phyloP scores from a whole-genome alignment of 92 coral and sea anemone genomes.

The Anthopleura xanthogrammica region DNA sequence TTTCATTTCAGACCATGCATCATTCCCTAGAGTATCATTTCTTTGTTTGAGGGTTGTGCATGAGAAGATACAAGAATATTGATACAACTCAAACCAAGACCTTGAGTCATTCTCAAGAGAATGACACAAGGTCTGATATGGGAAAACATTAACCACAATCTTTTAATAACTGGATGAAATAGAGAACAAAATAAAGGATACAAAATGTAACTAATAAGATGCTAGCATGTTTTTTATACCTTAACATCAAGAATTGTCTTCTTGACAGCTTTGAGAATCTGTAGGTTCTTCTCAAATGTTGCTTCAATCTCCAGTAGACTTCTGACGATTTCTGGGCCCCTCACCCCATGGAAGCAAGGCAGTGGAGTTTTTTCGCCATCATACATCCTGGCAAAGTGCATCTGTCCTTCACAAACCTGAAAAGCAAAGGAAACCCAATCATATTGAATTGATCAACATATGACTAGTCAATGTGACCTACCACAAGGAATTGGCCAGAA shows the following conservation, averaged over 20 bases:
- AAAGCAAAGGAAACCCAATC: not conserved
- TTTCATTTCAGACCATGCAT: too few relatives aligned
- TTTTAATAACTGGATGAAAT: too few relatives aligned
- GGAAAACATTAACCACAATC: too few relatives aligned
- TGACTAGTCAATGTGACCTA: too few relatives aligned
- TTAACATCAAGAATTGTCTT: slow-evolving; percentile 96
- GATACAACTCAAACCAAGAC: too few relatives aligned
- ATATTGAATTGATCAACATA: too few relatives aligned
- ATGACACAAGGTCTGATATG: too few relatives aligned
- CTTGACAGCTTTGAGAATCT: slow-evolving; percentile 92
- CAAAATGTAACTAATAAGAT: not conserved
- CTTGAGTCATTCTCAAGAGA: too few relatives aligned
- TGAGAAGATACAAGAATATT: too few relatives aligned
- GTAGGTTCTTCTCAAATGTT: slow-evolving; percentile 94
- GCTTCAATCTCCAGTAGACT: slow-evolving; percentile 96
- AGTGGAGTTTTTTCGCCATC: slow-evolving; percentile 92
- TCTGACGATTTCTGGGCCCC: slow-evolving; percentile 93
- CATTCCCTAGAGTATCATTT: too few relatives aligned
- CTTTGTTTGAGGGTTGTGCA: too few relatives aligned
- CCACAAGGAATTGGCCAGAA: too few relatives aligned
- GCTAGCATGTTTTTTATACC: slow-evolving; percentile 39
- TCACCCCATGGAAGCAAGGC: slow-evolving; percentile 95
- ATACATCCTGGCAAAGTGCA: slow-evolving; percentile 96
- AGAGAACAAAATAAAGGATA: not conserved
- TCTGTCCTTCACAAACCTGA: slow-evolving; percentile 98